phyloP scores from a whole-genome alignment of 1,140 invertebrate genomes.

The Cydia pomonella region DNA sequence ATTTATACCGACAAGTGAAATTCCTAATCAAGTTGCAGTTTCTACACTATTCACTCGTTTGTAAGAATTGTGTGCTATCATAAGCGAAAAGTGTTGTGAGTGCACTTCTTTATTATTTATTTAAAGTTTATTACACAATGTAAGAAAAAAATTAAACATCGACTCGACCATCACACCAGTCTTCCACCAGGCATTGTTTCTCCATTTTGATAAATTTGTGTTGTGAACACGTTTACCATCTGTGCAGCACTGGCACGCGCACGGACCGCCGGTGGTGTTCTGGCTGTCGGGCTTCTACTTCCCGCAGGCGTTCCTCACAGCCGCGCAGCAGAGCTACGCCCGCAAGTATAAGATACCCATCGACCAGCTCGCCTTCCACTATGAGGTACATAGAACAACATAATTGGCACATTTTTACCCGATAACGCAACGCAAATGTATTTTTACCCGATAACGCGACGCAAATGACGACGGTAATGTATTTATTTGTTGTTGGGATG shows the following conservation, averaged over 20 bases:
- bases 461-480: too few species aligned
- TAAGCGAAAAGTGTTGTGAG: not conserved
- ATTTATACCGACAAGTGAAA: too few species aligned
- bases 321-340: slow-evolving; percentile 95
- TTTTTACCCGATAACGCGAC: too few species aligned
- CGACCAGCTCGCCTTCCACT: slow-evolving; percentile 93
- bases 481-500: too few species aligned
- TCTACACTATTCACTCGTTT: not conserved
- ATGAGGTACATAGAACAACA: slow-evolving; percentile 79
- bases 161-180: too few species aligned
- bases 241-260: slow-evolving; percentile 89
- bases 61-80: not conserved
- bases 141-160: too few species aligned
- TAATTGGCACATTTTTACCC: too few species aligned
- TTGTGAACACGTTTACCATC: slow-evolving; percentile 2
- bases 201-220: not conserved
- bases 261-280: slow-evolving; percentile 90
- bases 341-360: slow-evolving; percentile 95
- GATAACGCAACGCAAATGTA: too few species aligned
- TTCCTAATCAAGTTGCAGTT: too few species aligned
- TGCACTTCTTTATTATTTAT: not conserved
- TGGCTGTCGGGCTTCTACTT: slow-evolving; percentile 98
- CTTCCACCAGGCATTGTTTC: too few species aligned
- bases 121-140: too few species aligned
- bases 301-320: slow-evolving; percentile 97